Conservation (phyloP, 23 tunicate genomes). For the Halocynthia aurantium region DNA sequence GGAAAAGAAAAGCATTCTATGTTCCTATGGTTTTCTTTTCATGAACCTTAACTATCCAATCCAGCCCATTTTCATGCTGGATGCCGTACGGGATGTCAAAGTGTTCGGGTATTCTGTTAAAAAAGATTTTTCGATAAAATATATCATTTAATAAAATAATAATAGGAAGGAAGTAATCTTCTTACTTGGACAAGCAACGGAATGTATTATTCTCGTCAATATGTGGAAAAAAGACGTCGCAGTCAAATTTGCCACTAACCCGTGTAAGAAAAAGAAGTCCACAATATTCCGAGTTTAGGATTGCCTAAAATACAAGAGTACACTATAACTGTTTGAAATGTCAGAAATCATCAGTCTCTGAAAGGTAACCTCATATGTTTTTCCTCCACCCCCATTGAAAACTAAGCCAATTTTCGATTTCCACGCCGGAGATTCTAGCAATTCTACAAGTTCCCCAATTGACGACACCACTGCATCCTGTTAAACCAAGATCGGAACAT, state of each 20-base stretch:
- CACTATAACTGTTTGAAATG: background rate
- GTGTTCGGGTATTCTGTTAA: background rate
- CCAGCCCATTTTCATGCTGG: conserved; percentile 15
- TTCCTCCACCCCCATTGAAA: conserved; percentile 12
- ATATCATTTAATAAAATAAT: background rate
- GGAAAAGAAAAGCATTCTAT: too few species aligned
- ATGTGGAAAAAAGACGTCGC: conserved; percentile 3
- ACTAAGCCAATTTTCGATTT: conserved; percentile 6
- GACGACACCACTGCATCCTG: conserved; percentile 11
- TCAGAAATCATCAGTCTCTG: background rate
- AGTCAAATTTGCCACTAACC: conserved; percentile 16
- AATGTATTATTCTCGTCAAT: conserved; percentile 5
- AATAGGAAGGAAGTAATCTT: background rate
- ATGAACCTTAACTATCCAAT: conserved; percentile 15
- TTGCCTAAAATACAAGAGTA: background rate
- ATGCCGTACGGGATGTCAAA: conserved; percentile 10
- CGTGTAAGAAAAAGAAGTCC: conserved; percentile 11
- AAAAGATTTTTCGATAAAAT: background rate
- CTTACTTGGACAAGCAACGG: background rate
- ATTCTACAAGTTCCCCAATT: conserved; percentile 1
- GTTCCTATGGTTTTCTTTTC: background rate
- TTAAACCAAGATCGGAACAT: background rate
- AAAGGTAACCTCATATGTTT: conserved; percentile 3
- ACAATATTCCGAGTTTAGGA: conserved; percentile 9
- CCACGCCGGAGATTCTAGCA: conserved; percentile 11